Base-by-base conservation (phyloP, 2,888 invertebrate species). In the Stenoptilia bipunctidactyla region DNA sequence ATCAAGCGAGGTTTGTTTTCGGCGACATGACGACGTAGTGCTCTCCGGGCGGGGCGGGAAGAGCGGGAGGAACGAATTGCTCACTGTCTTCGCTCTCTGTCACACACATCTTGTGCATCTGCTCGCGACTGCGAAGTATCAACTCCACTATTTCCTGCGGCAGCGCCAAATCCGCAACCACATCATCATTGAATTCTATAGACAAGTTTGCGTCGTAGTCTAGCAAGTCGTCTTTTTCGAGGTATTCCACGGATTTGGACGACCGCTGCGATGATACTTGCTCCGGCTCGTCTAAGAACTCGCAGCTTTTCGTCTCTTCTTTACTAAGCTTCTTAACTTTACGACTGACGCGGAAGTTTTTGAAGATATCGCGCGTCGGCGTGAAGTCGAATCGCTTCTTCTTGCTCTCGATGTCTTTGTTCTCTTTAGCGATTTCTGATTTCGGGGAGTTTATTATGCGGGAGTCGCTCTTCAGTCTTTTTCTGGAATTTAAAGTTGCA, bases 311-410 rank as follows among this genome's bases (percentile, higher is more conserved):
- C 0, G 77, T 69, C 45, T 77, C 79, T 2, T 70, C 74, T 37
- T 77, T 79, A 15, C 56, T 43, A 0, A 73, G 48, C 39, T 68
- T 69, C 41, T 76, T 77, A 71, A 72, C 73, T 45, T 79, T 80
- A 39, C 74, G 62, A 37, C 72, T 70, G 34, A 75, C 79, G 45
- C 73, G 73, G 61, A 82, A 83, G 49, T 73, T 84, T 47, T 71
- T 79, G 61, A 85, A 82, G 27, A 84, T 73, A 48, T 83, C 79
- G 0, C 73, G 61, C 0, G 80, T 67, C 1, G 85, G 83, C 0
- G 85, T 66, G 62, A 84, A 79, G 58, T 84, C 84, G 56, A 85
- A 85, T 35, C 70, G 70, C 51, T 84, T 84, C 61, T 85, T 85
- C 44, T 83, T 82, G 0, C 75, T 68, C 27, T 76, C 77, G 2